A percentile compares a stretch with the other conserved stretches of the same genome.
These are phyloP conservation scores for Halisarca cf. caerulea DNA, from an alignment of 37 sponge, comb jelly and placozoan genomes.

Conservation along the genomic window DNA sequence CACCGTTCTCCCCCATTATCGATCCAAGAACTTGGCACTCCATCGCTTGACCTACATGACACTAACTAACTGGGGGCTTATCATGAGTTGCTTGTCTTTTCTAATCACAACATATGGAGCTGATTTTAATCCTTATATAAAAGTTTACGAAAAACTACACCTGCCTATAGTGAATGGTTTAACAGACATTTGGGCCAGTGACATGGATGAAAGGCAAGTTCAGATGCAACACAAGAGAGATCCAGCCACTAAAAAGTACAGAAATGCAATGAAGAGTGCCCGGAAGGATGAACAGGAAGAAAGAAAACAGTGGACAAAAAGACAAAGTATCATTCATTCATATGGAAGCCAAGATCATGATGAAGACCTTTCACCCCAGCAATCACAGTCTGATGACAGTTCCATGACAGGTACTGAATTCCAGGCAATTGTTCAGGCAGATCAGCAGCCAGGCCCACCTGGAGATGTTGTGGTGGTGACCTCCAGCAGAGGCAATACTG, in stretches of 20 bases:
- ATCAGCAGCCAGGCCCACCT: not conserved
- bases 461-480: not conserved
- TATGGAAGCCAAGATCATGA: not conserved
- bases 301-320: slow-evolving; percentile 5
- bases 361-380: too few species aligned
- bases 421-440: not conserved
- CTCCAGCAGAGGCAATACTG: not conserved
- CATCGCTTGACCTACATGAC: not conserved
- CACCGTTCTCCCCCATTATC: not conserved
- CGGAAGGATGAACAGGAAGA: slow-evolving; percentile 3
- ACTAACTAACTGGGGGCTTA: slow-evolving; percentile 9
- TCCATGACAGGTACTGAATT: not conserved
- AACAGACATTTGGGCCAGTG: not conserved
- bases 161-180: not conserved
- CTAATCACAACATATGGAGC: not conserved
- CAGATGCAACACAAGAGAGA: not conserved
- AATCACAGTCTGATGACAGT: not conserved
- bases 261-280: not conserved
- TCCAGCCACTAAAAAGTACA: not conserved
- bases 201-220: not conserved
- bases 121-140: not conserved
- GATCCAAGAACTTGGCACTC: not conserved
- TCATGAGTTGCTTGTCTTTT: slow-evolving; percentile 1
- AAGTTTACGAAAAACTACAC: not conserved
- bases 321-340: not conserved